phyloP scores from a whole-genome alignment of 2,797 vertebrate species.

The Myiotriccus ornatus region DNA sequence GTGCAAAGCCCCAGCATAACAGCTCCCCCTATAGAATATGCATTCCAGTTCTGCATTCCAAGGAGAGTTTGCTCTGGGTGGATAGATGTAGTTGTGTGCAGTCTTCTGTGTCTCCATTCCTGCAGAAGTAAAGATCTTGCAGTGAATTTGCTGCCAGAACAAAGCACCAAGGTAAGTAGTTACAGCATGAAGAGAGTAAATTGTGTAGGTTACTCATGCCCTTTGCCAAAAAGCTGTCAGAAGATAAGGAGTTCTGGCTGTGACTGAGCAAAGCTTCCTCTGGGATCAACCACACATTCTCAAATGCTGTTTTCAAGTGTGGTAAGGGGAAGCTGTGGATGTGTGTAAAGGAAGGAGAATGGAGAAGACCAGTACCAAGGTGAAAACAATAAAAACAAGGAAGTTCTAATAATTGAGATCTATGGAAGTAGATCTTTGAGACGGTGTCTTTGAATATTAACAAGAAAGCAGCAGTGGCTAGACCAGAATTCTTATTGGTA shows the following conservation, averaged over 20 bases:
- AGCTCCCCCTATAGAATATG: background rate
- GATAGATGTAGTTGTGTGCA: background rate
- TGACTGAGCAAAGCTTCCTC: background rate
- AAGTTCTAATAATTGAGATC: background rate
- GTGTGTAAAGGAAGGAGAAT: background rate
- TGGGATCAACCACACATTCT: background rate
- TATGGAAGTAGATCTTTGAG: background rate
- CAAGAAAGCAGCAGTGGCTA: background rate
- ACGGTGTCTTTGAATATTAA: background rate
- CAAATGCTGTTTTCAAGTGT: background rate
- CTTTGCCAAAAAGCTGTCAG: conserved; percentile 26
- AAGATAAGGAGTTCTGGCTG: background rate
- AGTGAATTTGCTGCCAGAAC: background rate
- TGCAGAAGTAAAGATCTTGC: background rate
- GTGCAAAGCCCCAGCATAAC: background rate
- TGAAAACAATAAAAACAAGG: background rate
- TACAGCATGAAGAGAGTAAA: background rate
- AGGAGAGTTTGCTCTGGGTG: background rate
- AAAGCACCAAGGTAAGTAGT: background rate
- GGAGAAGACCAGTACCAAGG: background rate
- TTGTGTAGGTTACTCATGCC: background rate
- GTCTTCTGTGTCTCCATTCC: background rate
- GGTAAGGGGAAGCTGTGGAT: background rate
- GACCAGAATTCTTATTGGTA: background rate
- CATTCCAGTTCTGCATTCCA: background rate